Base-by-base conservation (phyloP, 2,113 vertebrate species). In the Pteruthius melanotis region DNA sequence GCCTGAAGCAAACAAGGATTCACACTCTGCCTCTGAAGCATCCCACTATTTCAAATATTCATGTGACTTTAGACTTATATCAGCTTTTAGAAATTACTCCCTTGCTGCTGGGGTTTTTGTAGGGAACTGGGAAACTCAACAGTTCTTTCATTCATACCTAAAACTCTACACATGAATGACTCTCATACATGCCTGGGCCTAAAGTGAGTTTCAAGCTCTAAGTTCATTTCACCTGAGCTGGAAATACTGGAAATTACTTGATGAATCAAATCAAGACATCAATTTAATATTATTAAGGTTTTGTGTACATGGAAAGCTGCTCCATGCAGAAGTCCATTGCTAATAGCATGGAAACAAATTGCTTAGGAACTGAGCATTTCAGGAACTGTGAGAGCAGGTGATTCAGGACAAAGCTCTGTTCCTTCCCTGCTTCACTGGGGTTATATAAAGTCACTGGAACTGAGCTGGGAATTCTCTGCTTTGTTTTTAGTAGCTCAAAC, bases 1-100 rank as follows among this genome's bases (percentile, higher is more conserved):
- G 96, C 94, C 87, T 47, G 74, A 84, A 92, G 95, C 81, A 95
- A 89, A 93, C 45, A 65, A 37, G 77, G 66, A 93, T 49, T 61
- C 80, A 30, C 61, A 68, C 44, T 77, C 75, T 78, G 83, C 56
- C 52, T 86, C 78, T 72, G 60, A 78, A 90, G 22, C 76, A 69
- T 53, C 54, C 49, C 59, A 42, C 47, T 60, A 78, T 90, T 94
- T 86, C 60, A 69, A 70, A 63, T 27, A 68, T 66, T 49, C 18
- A 10, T 6, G 20, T 47, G 71, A 52, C 33, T 75, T 75, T 2
- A 89, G 81, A n/a, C 56, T 80, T 75, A 13, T 1, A 64, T 22
- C 72, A 90, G 37, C 30, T 37, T 57, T 84, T 39, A 61, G 52
- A 72, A 90, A 75, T 59, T 4, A 45, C 8, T 79, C 40, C 28